These are phyloP conservation scores for Agrochola lychnidis DNA, from an alignment of 2,888 invertebrate species.

Conservation along the genomic window DNA sequence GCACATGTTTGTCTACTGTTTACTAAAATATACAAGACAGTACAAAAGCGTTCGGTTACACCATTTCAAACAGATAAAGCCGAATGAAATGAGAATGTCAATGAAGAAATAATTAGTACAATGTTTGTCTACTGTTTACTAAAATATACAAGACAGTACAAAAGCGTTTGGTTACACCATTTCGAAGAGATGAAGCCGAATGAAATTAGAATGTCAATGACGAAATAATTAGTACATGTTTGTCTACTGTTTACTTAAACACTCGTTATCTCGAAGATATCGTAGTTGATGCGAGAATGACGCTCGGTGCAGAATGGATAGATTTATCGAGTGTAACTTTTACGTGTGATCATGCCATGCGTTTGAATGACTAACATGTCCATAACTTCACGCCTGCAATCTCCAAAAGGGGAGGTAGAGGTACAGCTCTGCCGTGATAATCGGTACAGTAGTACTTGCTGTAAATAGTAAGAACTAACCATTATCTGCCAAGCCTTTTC, in stretches of 20 bases:
- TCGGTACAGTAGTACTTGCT: too few species aligned
- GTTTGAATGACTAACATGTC: not conserved
- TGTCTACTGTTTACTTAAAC: conserved; percentile 21
- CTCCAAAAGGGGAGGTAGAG: not conserved
- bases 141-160: not conserved
- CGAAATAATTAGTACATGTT: conserved; percentile 13
- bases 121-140: conserved; percentile 15
- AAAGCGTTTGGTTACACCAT: not conserved
- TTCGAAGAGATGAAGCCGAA: not conserved
- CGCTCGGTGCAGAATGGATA: not conserved
- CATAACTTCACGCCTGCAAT: not conserved
- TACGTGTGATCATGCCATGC: not conserved
- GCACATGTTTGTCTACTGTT: too few species aligned
- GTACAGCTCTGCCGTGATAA: too few species aligned
- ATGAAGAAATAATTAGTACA: conserved; percentile 13
- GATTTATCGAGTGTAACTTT: not conserved
- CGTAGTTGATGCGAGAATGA: not conserved
- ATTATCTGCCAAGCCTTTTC: too few species aligned
- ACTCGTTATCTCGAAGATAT: conserved; percentile 18
- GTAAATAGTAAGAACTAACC: too few species aligned
- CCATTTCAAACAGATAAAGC: not conserved
- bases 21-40: not conserved
- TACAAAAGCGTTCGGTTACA: not conserved
- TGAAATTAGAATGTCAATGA: not conserved
- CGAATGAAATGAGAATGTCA: not conserved